phyloP scores from a whole-genome alignment of 2,797 vertebrate genomes.

The Gastrophryne carolinensis region DNA sequence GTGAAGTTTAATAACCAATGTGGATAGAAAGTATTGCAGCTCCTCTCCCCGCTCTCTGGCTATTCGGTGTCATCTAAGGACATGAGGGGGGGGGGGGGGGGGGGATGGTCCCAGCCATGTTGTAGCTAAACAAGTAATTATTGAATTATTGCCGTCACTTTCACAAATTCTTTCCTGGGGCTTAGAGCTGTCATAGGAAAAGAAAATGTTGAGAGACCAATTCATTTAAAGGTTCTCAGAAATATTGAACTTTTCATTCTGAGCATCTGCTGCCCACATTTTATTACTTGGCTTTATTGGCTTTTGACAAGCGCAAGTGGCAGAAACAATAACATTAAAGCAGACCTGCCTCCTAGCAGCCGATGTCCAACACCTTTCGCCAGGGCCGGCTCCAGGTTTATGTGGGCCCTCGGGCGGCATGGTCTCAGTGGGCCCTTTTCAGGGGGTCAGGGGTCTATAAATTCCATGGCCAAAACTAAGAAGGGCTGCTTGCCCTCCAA shows the following conservation, averaged over 20 bases:
- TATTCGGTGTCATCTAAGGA: slow-evolving; percentile 41
- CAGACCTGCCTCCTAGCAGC: too few species aligned
- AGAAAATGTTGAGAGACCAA: slow-evolving; percentile 35
- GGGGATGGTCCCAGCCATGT: background rate
- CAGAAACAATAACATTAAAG: slow-evolving; percentile 4
- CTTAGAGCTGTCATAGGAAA: slow-evolving; percentile 38
- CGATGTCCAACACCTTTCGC: too few species aligned
- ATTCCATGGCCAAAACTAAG: too few species aligned
- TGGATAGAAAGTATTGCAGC: background rate
- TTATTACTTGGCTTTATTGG: slow-evolving; percentile 36
- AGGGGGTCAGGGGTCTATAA: too few species aligned
- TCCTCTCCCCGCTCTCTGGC: background rate
- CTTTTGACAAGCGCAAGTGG: slow-evolving; percentile 23
- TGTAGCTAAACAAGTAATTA: slow-evolving; percentile 31
- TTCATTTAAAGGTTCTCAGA: slow-evolving; percentile 46
- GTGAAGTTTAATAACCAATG: slow-evolving; percentile 6
- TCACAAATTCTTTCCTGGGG: slow-evolving; percentile 33
- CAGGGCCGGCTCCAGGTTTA: too few species aligned
- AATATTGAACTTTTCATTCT: slow-evolving; percentile 37
- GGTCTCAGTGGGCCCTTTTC: too few species aligned
- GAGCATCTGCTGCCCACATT: slow-evolving; percentile 6
- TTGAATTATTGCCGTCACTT: slow-evolving; percentile 42
- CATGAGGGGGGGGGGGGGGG: background rate
- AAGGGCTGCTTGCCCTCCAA: too few species aligned
- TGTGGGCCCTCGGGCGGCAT: too few species aligned